phyloP scores from a whole-genome alignment of 2,113 vertebrate genomes.

The Gorsachius goisagi region DNA sequence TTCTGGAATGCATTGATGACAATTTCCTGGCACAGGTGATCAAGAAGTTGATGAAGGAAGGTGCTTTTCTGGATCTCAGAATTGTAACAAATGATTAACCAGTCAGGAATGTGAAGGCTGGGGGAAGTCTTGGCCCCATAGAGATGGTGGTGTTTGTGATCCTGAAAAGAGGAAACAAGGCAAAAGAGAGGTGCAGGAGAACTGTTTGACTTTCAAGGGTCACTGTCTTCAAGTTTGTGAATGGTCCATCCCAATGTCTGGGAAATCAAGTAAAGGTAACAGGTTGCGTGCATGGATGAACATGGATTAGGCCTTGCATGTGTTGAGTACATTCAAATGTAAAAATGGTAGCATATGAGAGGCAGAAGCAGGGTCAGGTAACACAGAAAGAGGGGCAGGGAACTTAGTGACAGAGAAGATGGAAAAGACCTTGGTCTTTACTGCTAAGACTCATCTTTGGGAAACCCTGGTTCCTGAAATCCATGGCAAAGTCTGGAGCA shows the following conservation, averaged over 20 bases:
- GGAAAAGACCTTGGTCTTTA: not conserved
- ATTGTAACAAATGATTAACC: not conserved
- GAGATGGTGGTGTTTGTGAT: not conserved
- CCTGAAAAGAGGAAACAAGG: not conserved
- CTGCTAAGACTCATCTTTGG: not conserved
- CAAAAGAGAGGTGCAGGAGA: not conserved
- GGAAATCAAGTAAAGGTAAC: not conserved
- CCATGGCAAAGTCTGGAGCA: not conserved
- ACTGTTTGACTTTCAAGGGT: not conserved
- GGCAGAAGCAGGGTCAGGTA: not conserved
- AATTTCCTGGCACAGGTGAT: not conserved
- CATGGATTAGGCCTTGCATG: accelerated
- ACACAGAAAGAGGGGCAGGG: not conserved
- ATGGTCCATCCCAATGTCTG: not conserved
- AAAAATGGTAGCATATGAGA: not conserved
- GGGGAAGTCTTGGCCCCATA: not conserved
- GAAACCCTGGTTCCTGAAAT: not conserved
- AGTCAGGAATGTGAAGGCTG: not conserved
- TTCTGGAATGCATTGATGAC: not conserved
- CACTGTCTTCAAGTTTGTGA: not conserved
- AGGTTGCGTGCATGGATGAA: not conserved
- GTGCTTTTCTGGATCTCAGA: not conserved
- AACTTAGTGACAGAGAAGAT: not conserved
- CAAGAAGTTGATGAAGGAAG: not conserved
- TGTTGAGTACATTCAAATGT: not conserved